These are phyloP conservation scores for Amphipyra tragopoginis DNA, from an alignment of 2,888 invertebrate genomes.

Conservation along the genomic window DNA sequence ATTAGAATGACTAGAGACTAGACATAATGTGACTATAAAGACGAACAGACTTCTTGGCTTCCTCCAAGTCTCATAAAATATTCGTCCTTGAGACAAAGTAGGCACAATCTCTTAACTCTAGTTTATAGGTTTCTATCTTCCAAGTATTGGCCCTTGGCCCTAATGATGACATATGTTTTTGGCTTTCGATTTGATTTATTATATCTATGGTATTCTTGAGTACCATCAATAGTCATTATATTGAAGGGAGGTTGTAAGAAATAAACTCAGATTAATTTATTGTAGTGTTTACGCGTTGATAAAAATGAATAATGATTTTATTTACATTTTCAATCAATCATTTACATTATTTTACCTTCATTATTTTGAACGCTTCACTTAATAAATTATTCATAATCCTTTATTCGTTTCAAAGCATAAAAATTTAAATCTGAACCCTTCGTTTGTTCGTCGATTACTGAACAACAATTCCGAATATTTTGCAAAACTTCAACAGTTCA, in stretches of 20 bases:
- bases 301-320: background rate
- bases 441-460: too few relatives aligned
- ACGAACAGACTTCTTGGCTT: conserved; percentile 18
- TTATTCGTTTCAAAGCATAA: too few relatives aligned
- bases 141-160: conserved; percentile 13
- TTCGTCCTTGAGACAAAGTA: conserved; percentile 44
- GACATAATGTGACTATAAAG: conserved; percentile 20
- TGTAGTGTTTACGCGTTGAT: background rate
- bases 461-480: too few relatives aligned
- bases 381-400: too few relatives aligned
- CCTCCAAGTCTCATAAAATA: conserved; percentile 28
- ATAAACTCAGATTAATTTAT: too few relatives aligned
- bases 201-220: conserved; percentile 6
- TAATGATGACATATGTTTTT: conserved; percentile 45
- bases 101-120: conserved; percentile 37
- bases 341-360: too few relatives aligned
- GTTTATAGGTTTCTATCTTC: conserved; percentile 45
- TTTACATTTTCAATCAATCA: background rate
- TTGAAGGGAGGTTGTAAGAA: too few relatives aligned
- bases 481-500: too few relatives aligned
- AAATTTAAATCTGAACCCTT: too few relatives aligned
- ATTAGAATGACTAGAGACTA: conserved; percentile 15
- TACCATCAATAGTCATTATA: conserved; percentile 6
- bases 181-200: conserved; percentile 37
- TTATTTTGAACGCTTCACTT: too few relatives aligned